Evolutionary conservation across 2,888 invertebrate species (phyloP), one percentile per base, ranked within the genome.

Genomic region (Drosophila fulvimacula): DNA sequence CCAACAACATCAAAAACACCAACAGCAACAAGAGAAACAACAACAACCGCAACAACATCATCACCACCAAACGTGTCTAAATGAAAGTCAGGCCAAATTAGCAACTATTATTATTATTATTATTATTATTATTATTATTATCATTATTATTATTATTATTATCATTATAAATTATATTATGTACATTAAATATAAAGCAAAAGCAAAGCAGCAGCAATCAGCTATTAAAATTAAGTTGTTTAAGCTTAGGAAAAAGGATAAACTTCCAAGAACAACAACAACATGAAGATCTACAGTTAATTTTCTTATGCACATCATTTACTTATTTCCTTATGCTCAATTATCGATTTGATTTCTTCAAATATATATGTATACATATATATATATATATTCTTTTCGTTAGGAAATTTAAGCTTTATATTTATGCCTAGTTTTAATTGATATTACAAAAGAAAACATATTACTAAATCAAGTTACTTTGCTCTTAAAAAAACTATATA

Each of bases 31-130:
- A 27, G 67, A 70, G 11, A 73, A 63, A 19, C 66, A 60, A 19
- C 61, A 61, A 34, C 61, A 42, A 27, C 66, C 58, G 5, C 60
- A 41, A 13, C 30, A 74, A 38, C 58, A 75, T 30, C 58, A 79
- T 42, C 69, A 83, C 82, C 79, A 83, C 89, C 83, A 83, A 88
- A 87, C 82, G 88, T 87, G 87, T 88, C 89, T 88, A 88, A 88
- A 88, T 80, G 57, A 86, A 86, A 86, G 87, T 83, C 89, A 83
- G 89, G 83, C 83, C 89, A 88, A 83, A 88, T 87, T 83, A 83
- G 84, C 76, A 84, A 88, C 87, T 88, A 86, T 81, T 77, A 76
- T 65, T 69, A 49, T 32, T 32, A 49, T 32, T 69, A 49, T 49
- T 49, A 49, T 32, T 7, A 46, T 46, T 27, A 46, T 42, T 21